Percentiles rank a stretch among this genome's conserved stretches.
These are phyloP conservation scores for Sisyra terminalis DNA, from an alignment of 2,888 invertebrate species.

Conservation along the genomic window DNA sequence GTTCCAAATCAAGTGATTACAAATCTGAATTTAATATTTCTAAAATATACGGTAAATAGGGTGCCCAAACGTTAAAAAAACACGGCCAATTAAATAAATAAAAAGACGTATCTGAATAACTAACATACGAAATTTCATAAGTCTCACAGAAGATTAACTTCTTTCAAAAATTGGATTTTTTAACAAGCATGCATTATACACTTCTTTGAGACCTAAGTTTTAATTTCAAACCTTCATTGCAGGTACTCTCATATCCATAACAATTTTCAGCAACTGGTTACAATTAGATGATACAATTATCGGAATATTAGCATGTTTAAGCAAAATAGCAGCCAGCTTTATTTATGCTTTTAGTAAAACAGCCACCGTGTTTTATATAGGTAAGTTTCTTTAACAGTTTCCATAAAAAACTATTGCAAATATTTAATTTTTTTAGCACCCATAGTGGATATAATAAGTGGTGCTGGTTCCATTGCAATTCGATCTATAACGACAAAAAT, in stretches of 20 bases:
- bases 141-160: background rate
- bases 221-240: conserved; percentile 8
- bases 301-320: conserved; percentile 24
- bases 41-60: no score
- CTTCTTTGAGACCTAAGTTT: background rate
- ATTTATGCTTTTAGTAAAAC: conserved; percentile 23
- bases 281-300: conserved; percentile 24
- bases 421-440: conserved; percentile 9
- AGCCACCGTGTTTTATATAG: conserved; percentile 22
- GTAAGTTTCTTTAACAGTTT: conserved; percentile 15
- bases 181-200: background rate
- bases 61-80: no score
- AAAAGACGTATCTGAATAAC: no score
- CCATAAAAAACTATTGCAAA: background rate
- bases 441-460: conserved; percentile 22
- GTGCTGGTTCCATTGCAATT: conserved; percentile 22
- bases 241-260: conserved; percentile 20
- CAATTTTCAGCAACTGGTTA: conserved; percentile 20
- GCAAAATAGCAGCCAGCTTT: conserved; percentile 27
- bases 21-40: no score
- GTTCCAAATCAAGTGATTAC: no score
- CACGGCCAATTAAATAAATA: no score
- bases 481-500: conserved; percentile 25
- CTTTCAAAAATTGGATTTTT: background rate
- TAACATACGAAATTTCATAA: no score